Base-by-base conservation (phyloP, 2,113 vertebrate genomes). In the Ciconia boyciana region DNA sequence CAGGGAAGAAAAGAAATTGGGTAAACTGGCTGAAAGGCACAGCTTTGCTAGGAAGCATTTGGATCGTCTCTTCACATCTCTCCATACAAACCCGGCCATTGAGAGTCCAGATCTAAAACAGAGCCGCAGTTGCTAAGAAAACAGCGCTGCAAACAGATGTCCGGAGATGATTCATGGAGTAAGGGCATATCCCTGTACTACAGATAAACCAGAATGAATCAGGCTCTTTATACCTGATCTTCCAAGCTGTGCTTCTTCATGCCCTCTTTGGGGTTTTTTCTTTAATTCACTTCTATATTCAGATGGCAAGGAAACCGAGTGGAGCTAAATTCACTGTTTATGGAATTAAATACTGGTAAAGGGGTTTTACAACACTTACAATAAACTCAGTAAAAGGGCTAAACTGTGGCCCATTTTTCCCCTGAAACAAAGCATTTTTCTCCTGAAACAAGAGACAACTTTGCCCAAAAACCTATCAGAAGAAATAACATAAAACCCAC, bases 41-140 rank as follows among this genome's bases (percentile, higher is more conserved):
- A 86, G 91, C 78, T 90, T 87, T 17, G 8, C 48, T 26, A 83
- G 48, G 83, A 94, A 93, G 74, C 77, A 64, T 44, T 77, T 58
- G 93, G 80, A 72, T 95, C 48, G 44, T 57, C 92, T 83, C 91
- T 83, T 91, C 5, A 18, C 93, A 76, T 72, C 86, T 88, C 82
- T 80, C 62, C 0, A 4, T 43, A 97, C 91, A 97, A 96, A 96
- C 79, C 34, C 84, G 0, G 64, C 79, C 91, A 94, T 87, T 95
- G 83, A 96, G 90, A 96, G 85, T 57, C 87, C 92, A 78, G 72
- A 97, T 89, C 97, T 96, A 95, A 95, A 97, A 91, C 46, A 91
- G 84, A 96, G 86, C 55, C 0, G 0, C 89, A 92, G 97, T 97
- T 98, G 97, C 97, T 97, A 98, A 96, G 97, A 98, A 98, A 98